Evolutionary conservation across 2,888 invertebrate genomes (phyloP), one percentile per base, ranked within the genome.

Genomic region (Gymnoscelis rufifasciata): DNA sequence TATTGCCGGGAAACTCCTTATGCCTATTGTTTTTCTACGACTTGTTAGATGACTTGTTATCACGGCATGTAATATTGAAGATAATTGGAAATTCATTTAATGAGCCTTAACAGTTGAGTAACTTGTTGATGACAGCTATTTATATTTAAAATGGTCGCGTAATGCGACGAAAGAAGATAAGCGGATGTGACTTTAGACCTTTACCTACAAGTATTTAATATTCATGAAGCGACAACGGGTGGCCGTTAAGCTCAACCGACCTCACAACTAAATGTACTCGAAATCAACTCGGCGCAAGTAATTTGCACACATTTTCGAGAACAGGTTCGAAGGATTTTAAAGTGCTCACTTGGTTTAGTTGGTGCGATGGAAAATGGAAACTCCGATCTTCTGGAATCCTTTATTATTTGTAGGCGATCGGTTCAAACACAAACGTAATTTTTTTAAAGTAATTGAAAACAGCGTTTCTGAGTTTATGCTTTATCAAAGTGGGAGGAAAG

Each of bases 181-280:
- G 69, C 64, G 47, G 41, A 36, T 60, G 52, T 55, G 55, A 60
- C 60, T 59, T 62, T 59, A 59, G 64, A 61, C 60, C 59, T 15
- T 49, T 42, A 28, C 41, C 42, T 58, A 62, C 52, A 60, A 64
- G 62, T 68, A 66, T 71, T 71, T 64, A 72, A 72, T 72, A 71
- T 74, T 74, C 74, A 73, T 71, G 65, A 56, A 62, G 57, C 57
- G 59, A 68, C 64, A 65, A 68, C 68, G 65, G 60, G 60, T 58
- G 64, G 65, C 63, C 66, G 65, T 69, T 69, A 68, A 69, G 66
- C 68, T 54, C 56, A 51, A 52, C 62, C 59, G 54, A 50, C 55
- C 54, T 51, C 52, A 37, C 45, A 59, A 68, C 68, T 56, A 56
- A 47, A 46, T 43, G 55, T 61, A 58, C 64, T 67, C 64, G 66